A percentile compares a stretch with the other conserved stretches of the same genome.
Conservation (phyloP, 1,140 invertebrate genomes). For the Eriocheir sinensis region DNA sequence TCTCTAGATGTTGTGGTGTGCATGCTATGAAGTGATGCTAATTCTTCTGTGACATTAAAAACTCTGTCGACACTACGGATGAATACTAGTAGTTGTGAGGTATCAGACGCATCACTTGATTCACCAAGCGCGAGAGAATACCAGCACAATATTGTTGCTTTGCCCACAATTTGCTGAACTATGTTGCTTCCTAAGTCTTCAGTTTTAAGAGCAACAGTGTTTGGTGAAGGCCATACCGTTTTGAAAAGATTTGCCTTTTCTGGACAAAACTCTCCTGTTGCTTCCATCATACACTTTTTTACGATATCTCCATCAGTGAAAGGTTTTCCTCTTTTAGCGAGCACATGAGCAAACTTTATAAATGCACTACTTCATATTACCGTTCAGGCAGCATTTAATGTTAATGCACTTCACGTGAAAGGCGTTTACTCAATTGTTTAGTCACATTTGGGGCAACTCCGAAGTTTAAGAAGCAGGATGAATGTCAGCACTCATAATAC, state of each 20-base stretch:
- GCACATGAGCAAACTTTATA: slow-evolving; percentile 66
- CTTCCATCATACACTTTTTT: slow-evolving; percentile 59
- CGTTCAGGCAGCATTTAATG: no score
- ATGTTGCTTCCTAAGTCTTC: slow-evolving; percentile 62
- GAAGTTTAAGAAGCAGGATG: no score
- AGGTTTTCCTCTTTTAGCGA: slow-evolving; percentile 67
- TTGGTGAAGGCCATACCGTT: slow-evolving; percentile 37
- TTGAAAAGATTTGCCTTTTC: slow-evolving; percentile 44
- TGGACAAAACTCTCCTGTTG: slow-evolving; percentile 33
- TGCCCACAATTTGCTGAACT: slow-evolving; percentile 50
- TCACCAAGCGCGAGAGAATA: slow-evolving; percentile 69
- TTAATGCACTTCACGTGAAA: no score
- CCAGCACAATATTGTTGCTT: slow-evolving; percentile 62
- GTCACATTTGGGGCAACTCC: no score
- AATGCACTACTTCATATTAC: no score
- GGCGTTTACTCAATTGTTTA: no score
- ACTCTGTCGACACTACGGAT: no score
- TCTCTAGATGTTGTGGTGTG: no score
- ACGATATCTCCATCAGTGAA: slow-evolving; percentile 65
- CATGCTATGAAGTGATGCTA: no score
- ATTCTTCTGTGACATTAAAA: no score
- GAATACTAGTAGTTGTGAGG: slow-evolving; percentile 60
- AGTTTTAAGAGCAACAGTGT: slow-evolving; percentile 61
- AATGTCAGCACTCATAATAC: no score
- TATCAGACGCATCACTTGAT: slow-evolving; percentile 59